Evolutionary conservation across 2,888 invertebrate species (phyloP).

Genomic region (Patella depressa): DNA sequence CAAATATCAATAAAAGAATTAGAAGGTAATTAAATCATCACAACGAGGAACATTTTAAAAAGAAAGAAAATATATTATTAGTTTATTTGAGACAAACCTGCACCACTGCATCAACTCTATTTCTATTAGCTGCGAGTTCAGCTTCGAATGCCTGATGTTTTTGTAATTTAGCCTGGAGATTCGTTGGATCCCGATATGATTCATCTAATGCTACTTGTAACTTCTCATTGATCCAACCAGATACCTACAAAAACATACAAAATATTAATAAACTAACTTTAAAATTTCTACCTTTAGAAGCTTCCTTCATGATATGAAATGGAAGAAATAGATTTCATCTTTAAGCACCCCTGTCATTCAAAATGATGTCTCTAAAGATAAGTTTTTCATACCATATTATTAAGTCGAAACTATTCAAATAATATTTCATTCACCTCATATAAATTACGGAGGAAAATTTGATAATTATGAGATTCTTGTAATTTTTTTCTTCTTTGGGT

Average conservation of each 20-base stretch:
- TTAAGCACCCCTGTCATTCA: too few relatives aligned
- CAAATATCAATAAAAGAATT: too few relatives aligned
- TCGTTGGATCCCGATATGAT: conserved; percentile 94
- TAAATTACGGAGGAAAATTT: conserved; percentile 66
- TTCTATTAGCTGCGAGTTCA: conserved; percentile 90
- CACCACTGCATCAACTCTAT: conserved; percentile 86
- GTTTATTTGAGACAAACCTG: conserved; percentile 71
- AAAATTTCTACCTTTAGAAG: too few relatives aligned
- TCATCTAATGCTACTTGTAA: conserved; percentile 93
- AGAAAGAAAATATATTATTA: too few relatives aligned
- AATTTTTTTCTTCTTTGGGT: conserved; percentile 58
- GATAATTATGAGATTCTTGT: conserved; percentile 66
- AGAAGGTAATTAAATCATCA: too few relatives aligned
- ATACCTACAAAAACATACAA: conserved; percentile 50
- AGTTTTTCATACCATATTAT: too few relatives aligned
- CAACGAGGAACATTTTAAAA: too few relatives aligned
- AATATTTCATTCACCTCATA: conserved; percentile 58
- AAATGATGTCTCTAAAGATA: too few relatives aligned
- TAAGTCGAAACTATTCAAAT: too few relatives aligned
- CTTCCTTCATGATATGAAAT: too few relatives aligned
- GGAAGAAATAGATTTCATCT: too few relatives aligned
- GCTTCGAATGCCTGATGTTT: conserved; percentile 96
- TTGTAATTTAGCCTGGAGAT: conserved; percentile 96
- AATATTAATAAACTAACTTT: too few relatives aligned
- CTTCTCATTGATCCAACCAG: conserved; percentile 92